Evolutionary conservation across 2,888 invertebrate genomes (phyloP).

Genomic region (Strigamia maritima): DNA sequence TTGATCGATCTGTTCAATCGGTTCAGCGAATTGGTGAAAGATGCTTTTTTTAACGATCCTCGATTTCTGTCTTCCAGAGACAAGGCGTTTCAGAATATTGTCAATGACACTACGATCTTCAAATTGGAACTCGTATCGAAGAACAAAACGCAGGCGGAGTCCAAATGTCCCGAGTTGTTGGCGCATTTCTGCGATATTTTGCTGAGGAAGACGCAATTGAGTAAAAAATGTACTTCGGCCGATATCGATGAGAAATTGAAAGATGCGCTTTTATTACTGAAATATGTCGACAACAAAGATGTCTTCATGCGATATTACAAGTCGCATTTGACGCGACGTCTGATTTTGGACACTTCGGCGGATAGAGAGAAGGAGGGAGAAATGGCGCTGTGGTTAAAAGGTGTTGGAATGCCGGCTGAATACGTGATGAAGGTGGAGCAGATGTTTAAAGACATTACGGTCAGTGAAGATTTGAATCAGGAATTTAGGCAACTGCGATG

Average conservation of each 20-base stretch:
- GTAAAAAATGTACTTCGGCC: conserved; percentile 92
- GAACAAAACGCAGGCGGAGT: conserved; percentile 69
- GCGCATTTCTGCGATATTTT: conserved; percentile 99
- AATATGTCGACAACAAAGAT: conserved; percentile 99
- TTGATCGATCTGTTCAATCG: conserved; percentile 85
- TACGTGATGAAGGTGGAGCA: conserved; percentile 96
- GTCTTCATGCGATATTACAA: conserved; percentile 99
- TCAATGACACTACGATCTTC: conserved; percentile 93
- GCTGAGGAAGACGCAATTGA: conserved; percentile 89
- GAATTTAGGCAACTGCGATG: conserved; percentile 76
- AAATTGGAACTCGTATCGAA: conserved; percentile 60
- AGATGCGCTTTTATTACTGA: conserved; percentile 91
- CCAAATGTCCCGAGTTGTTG: conserved; percentile 95
- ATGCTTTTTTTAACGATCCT: conserved; percentile 96
- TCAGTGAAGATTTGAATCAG: conserved; percentile 91
- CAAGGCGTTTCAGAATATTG: conserved; percentile 94
- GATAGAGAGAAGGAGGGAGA: conserved; percentile 99
- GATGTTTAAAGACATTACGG: conserved; percentile 93
- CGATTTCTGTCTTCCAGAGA: conserved; percentile 95
- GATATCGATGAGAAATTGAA: conserved; percentile 90
- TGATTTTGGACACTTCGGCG: conserved; percentile 96
- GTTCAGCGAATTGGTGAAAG: conserved; percentile 85
- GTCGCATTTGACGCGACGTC: conserved; percentile 89
- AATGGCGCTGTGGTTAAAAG: conserved; percentile 91
- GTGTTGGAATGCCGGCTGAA: conserved; percentile 99